Percentiles rank a stretch among this genome's conserved stretches.
Evolutionary conservation across 2,797 vertebrate genomes (phyloP).

Genomic region (Poeciliopsis infans): DNA sequence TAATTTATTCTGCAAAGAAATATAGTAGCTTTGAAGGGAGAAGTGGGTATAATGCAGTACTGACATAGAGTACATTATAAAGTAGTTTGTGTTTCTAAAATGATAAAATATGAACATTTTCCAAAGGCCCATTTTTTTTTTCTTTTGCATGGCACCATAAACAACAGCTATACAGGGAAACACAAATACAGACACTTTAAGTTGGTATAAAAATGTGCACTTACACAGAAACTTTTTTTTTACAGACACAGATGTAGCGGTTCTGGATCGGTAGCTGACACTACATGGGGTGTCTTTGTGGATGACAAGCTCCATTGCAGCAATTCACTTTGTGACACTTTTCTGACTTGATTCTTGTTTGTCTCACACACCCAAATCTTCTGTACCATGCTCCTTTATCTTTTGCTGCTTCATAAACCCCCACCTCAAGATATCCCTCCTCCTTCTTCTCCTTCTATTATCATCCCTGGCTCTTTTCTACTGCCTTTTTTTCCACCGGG

Average conservation of each 20-base stretch:
- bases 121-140: not conserved
- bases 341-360: not conserved
- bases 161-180: slow-evolving; percentile 48
- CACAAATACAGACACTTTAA: slow-evolving; percentile 20
- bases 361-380: slow-evolving; percentile 4
- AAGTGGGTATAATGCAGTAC: not conserved
- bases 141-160: slow-evolving; percentile 15
- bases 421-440: not conserved
- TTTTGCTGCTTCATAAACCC: slow-evolving; percentile 28
- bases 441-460: not conserved
- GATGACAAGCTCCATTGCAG: slow-evolving; percentile 58
- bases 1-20: not conserved
- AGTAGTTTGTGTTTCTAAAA: not conserved
- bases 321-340: slow-evolving; percentile 31
- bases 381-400: not conserved
- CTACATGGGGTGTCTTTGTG: slow-evolving; percentile 64
- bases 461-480: slow-evolving; percentile 21
- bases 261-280: slow-evolving; percentile 55
- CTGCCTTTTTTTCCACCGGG: slow-evolving; percentile 44
- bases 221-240: slow-evolving; percentile 17
- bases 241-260: slow-evolving; percentile 53
- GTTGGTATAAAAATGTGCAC: slow-evolving; percentile 25
- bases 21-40: not conserved
- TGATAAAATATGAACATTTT: not conserved
- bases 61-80: not conserved